Conservation (phyloP, 1,140 invertebrate genomes). For the Platyscapa corneri region DNA sequence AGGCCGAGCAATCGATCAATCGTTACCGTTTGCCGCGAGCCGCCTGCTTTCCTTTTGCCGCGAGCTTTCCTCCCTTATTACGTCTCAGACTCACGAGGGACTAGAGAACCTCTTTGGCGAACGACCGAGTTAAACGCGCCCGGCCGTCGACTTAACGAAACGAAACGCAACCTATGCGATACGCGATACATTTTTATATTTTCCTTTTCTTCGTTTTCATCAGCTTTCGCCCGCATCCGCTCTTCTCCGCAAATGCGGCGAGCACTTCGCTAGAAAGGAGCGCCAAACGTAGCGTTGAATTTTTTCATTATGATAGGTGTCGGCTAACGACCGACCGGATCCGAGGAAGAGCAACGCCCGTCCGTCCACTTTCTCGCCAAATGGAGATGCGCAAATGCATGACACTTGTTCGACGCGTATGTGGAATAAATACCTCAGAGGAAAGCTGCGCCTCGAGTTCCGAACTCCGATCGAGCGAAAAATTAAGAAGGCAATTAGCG, state of each 20-base stretch:
- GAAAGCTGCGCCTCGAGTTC: not conserved
- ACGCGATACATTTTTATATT: conserved; percentile 15
- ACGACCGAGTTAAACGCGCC: conserved; percentile 55
- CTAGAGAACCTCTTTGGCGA: conserved; percentile 73
- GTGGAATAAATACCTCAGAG: not conserved
- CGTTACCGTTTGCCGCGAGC: not conserved
- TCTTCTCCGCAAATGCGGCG: conserved; percentile 41
- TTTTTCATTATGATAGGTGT: not conserved
- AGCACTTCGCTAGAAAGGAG: not conserved
- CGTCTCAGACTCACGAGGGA: conserved; percentile 59
- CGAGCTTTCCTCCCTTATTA: conserved; percentile 50
- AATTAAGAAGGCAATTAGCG: no score
- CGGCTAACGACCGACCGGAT: no score
- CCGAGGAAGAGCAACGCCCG: no score
- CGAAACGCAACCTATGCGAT: no score
- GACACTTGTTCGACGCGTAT: not conserved
- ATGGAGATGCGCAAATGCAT: not conserved
- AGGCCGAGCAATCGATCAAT: not conserved
- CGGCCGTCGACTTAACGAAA: conserved; percentile 53
- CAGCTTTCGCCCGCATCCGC: not conserved
- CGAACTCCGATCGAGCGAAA: no score
- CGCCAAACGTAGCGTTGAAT: not conserved
- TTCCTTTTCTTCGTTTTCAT: not conserved
- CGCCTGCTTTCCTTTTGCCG: not conserved
- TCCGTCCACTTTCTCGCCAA: not conserved